Percentiles rank a stretch among this genome's conserved stretches.
Evolutionary conservation across 2,113 vertebrate species (phyloP).

Genomic region (Vireo altiloquus): DNA sequence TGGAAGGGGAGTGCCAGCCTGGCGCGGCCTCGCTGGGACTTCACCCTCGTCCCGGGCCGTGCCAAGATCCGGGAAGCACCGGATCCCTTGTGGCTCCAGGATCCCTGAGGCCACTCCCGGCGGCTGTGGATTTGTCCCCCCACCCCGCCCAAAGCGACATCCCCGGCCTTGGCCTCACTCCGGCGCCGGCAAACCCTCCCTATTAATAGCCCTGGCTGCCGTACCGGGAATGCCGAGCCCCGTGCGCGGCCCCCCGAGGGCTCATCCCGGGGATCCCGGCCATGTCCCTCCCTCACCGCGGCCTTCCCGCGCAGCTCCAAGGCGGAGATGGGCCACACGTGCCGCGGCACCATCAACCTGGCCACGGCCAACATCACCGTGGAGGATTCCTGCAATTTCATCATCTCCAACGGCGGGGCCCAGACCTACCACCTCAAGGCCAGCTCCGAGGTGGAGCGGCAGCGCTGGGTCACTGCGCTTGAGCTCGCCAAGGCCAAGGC

Average conservation of each 20-base stretch:
- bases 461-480: slow-evolving; percentile 94
- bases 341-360: slow-evolving; percentile 94
- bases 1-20: slow-evolving; percentile 5
- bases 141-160: accelerated
- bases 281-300: not conserved
- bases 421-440: slow-evolving; percentile 98
- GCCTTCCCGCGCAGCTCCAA: slow-evolving; percentile 75
- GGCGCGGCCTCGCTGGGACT: not conserved
- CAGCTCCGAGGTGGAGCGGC: slow-evolving; percentile 92
- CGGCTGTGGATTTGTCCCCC: too few relatives aligned
- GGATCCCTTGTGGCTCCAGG: not conserved
- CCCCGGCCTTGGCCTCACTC: not conserved
- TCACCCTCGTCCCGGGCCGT: not conserved
- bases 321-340: slow-evolving; percentile 97
- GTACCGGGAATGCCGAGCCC: not conserved
- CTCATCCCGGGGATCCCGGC: not conserved
- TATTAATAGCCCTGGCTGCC: slow-evolving; percentile 55
- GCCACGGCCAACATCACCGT: slow-evolving; percentile 94
- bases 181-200: not conserved
- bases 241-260: not conserved
- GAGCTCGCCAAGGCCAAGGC: slow-evolving; percentile 96
- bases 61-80: not conserved
- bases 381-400: slow-evolving; percentile 96
- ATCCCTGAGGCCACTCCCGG: not conserved
- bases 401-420: slow-evolving; percentile 93